phyloP scores from a whole-genome alignment of 2,797 vertebrate species.

The Sebastes itinus region DNA sequence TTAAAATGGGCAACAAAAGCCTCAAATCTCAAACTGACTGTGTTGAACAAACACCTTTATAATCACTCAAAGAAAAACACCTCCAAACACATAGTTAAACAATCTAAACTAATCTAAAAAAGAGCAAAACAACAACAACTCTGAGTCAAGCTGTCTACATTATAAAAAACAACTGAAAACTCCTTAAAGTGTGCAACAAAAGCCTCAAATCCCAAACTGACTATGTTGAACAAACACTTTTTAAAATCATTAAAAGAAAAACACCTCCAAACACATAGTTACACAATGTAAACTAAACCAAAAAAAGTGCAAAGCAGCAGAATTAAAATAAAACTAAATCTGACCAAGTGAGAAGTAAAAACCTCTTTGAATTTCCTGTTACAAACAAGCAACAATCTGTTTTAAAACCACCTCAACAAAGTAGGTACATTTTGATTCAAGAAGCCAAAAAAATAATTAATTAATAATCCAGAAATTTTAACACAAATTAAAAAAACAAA shows the following conservation, averaged over 20 bases:
- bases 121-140: not conserved
- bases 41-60: not conserved
- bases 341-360: not conserved
- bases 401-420: not conserved
- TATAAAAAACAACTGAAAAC: not conserved
- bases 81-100: too few relatives aligned
- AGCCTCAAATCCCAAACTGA: not conserved
- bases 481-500: too few relatives aligned
- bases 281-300: not conserved
- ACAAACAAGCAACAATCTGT: not conserved
- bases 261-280: not conserved
- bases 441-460: not conserved
- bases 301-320: not conserved
- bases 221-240: not conserved
- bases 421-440: not conserved
- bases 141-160: not conserved
- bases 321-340: not conserved
- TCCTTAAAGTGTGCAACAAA: not conserved
- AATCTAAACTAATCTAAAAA: too few relatives aligned
- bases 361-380: not conserved
- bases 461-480: too few relatives aligned
- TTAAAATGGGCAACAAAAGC: not conserved
- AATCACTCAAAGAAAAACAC: not conserved
- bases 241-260: not conserved
- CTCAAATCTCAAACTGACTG: not conserved